Conservation (phyloP, 2,113 vertebrate genomes). For the Xiphophorus maculatus region DNA sequence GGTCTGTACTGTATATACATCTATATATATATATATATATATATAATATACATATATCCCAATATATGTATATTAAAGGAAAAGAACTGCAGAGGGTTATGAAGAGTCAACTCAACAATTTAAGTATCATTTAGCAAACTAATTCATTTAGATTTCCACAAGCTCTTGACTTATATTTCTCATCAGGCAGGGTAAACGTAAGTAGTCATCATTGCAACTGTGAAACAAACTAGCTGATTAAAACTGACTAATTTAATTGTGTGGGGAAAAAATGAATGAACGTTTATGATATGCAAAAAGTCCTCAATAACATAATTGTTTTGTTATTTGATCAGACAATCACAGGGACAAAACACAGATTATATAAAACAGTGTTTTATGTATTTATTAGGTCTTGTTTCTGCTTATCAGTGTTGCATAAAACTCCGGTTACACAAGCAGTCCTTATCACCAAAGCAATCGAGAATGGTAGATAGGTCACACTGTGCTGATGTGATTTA, state of each 20-base stretch:
- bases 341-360: neutral
- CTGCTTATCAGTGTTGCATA: conserved; percentile 19
- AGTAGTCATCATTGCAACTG: too few relatives aligned
- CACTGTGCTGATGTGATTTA: conserved; percentile 38
- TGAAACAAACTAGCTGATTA: neutral
- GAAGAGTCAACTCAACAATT: neutral
- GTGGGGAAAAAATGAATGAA: neutral
- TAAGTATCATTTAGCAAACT: neutral
- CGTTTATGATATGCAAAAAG: neutral
- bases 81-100: neutral
- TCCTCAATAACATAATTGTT: neutral
- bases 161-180: neutral
- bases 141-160: neutral
- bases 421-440: conserved; percentile 17
- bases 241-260: neutral
- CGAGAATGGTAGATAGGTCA: conserved; percentile 43
- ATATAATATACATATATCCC: too few relatives aligned
- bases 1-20: too few relatives aligned
- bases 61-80: too few relatives aligned
- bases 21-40: too few relatives aligned
- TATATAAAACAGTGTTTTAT: too few relatives aligned
- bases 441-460: conserved; percentile 18
- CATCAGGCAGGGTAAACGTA: neutral
- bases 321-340: neutral
- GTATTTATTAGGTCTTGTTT: neutral